Conservation (phyloP, 2,797 vertebrate genomes). For the Muscicapa comitata region DNA sequence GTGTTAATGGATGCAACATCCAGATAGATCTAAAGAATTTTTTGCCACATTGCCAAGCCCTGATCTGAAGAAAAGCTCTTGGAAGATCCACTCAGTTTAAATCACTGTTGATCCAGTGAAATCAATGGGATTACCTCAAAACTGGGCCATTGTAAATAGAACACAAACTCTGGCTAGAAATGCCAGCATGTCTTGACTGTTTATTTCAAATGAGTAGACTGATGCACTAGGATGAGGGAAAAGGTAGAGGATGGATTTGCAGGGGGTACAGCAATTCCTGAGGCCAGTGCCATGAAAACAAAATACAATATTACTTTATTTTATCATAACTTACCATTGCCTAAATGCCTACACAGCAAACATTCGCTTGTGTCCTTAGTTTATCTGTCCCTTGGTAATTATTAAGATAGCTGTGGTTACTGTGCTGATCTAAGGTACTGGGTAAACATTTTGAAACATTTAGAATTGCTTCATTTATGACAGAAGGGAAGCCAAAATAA, state of each 20-base stretch:
- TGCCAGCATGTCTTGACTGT: neutral
- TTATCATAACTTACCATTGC: neutral
- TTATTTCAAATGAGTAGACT: neutral
- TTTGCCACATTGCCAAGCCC: neutral
- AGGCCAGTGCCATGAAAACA: neutral
- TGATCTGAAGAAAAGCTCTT: neutral
- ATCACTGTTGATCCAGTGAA: neutral
- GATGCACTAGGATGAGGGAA: neutral
- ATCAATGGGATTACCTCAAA: neutral
- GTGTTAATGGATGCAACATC: neutral
- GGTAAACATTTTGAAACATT: conserved; percentile 16
- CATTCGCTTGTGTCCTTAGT: conserved; percentile 31
- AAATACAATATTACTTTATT: neutral
- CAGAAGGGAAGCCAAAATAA: conserved; percentile 36
- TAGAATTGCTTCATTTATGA: neutral
- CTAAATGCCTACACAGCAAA: conserved; percentile 28
- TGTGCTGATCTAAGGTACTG: conserved; percentile 18
- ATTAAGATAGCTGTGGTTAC: conserved; percentile 30
- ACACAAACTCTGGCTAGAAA: neutral
- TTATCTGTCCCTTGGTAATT: conserved; percentile 53
- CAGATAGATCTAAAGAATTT: neutral
- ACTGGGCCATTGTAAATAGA: neutral
- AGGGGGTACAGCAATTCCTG: neutral
- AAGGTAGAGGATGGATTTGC: neutral
- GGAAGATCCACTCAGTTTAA: neutral